Evolutionary conservation across 2,888 invertebrate species (phyloP).

Genomic region (Elegia similella): DNA sequence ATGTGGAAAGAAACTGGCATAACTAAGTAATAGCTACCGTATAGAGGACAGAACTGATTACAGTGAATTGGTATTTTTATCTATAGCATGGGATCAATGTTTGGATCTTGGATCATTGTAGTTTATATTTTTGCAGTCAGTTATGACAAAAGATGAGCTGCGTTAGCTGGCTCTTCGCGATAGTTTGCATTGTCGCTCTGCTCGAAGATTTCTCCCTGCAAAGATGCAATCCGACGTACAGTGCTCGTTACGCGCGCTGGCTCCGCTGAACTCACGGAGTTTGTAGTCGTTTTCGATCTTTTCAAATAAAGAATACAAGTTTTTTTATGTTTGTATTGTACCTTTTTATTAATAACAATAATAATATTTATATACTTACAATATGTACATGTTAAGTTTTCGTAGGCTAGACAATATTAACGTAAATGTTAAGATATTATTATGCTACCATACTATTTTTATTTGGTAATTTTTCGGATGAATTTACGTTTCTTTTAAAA

Average conservation of each 20-base stretch:
- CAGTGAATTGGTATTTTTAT: no score
- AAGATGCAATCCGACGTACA: neutral
- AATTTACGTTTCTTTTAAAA: slow-evolving; percentile 45
- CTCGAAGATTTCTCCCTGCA: neutral
- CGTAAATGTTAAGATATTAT: neutral
- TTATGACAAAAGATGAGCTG: neutral
- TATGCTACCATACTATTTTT: slow-evolving; percentile 34
- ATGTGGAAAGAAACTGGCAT: no score
- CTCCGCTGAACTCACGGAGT: neutral
- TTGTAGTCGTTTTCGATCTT: neutral
- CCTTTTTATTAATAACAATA: neutral
- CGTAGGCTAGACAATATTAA: no score
- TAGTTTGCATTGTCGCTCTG: neutral
- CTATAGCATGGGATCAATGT: no score
- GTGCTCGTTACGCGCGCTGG: neutral
- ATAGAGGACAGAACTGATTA: no score
- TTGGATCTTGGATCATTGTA: no score
- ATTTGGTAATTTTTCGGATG: slow-evolving; percentile 43
- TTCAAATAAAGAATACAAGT: neutral
- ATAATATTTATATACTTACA: neutral
- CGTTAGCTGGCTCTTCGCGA: neutral
- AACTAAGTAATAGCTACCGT: no score
- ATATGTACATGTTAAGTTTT: no score
- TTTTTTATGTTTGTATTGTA: neutral
- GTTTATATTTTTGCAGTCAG: no score